Evolutionary conservation across 2,888 invertebrate species (phyloP).

Genomic region (Agrilus biguttatus): DNA sequence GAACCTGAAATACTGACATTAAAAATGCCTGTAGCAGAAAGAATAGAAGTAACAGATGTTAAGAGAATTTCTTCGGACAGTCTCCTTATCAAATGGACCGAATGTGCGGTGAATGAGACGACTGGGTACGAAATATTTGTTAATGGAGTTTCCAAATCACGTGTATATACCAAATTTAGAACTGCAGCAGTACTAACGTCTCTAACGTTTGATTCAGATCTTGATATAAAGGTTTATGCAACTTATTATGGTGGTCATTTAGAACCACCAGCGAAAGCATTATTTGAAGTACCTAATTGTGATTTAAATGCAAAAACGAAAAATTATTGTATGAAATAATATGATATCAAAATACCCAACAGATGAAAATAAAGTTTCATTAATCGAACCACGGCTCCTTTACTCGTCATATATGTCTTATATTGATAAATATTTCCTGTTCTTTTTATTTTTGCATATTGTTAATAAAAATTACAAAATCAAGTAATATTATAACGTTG

Average conservation of each 20-base stretch:
- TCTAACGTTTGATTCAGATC: slow-evolving; percentile 6
- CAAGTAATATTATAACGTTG: no score
- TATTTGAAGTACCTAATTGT: slow-evolving; percentile 5
- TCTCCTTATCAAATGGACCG: slow-evolving; percentile 16
- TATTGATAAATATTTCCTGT: no score
- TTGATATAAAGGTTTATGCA: slow-evolving; percentile 12
- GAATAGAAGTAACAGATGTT: slow-evolving; percentile 12
- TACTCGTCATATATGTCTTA: no score
- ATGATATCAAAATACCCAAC: no score
- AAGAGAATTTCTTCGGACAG: slow-evolving; percentile 13
- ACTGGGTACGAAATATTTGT: slow-evolving; percentile 16
- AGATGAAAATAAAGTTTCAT: no score
- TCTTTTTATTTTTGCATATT: no score
- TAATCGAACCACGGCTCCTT: no score
- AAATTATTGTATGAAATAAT: no score
- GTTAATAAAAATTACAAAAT: no score
- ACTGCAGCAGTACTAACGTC: slow-evolving; percentile 14
- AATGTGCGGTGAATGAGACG: slow-evolving; percentile 9
- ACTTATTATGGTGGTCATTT: slow-evolving; percentile 11
- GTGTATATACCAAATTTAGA: slow-evolving; percentile 13
- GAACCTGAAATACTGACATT: no score
- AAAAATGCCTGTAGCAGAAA: no score
- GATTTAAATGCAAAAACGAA: no score
- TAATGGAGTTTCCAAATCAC: slow-evolving; percentile 12
- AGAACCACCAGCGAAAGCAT: slow-evolving; percentile 12